These are phyloP conservation scores for Omphaloscelis lunosa DNA, from an alignment of 2,888 invertebrate genomes.

Conservation along the genomic window DNA sequence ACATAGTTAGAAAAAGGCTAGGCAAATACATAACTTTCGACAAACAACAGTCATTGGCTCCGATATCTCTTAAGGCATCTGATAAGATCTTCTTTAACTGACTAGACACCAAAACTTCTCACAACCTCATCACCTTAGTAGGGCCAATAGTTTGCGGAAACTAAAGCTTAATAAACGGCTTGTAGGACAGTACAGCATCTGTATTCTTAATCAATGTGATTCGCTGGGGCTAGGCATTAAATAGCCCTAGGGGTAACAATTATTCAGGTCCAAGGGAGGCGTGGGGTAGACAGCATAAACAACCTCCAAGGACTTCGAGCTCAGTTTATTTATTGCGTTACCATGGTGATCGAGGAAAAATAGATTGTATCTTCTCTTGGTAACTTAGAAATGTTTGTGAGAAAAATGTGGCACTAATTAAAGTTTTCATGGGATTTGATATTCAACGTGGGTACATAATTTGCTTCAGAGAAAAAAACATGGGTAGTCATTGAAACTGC, in stretches of 20 bases:
- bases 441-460: too few relatives aligned
- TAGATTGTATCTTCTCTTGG: slow-evolving; percentile 30
- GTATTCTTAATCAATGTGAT: slow-evolving; percentile 80
- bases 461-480: too few relatives aligned
- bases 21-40: too few relatives aligned
- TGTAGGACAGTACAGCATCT: slow-evolving; percentile 68
- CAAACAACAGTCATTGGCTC: not conserved
- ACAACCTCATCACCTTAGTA: slow-evolving; percentile 57
- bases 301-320: slow-evolving; percentile 65
- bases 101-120: not conserved
- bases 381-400: not conserved
- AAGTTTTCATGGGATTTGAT: not conserved
- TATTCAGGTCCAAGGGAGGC: slow-evolving; percentile 68
- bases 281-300: slow-evolving; percentile 70
- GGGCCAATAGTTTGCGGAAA: slow-evolving; percentile 65
- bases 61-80: not conserved
- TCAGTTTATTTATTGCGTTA: slow-evolving; percentile 53
- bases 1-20: too few relatives aligned
- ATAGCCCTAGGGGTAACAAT: slow-evolving; percentile 69
- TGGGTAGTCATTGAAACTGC: too few relatives aligned
- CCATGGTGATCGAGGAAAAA: slow-evolving; percentile 55
- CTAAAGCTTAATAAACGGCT: slow-evolving; percentile 71
- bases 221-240: slow-evolving; percentile 68
- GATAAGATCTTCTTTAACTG: not conserved
- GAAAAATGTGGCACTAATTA: slow-evolving; percentile 20